These are phyloP conservation scores for Rousettus leschenaultii DNA, from an alignment of 2,113 vertebrate species.

Conservation along the genomic window DNA sequence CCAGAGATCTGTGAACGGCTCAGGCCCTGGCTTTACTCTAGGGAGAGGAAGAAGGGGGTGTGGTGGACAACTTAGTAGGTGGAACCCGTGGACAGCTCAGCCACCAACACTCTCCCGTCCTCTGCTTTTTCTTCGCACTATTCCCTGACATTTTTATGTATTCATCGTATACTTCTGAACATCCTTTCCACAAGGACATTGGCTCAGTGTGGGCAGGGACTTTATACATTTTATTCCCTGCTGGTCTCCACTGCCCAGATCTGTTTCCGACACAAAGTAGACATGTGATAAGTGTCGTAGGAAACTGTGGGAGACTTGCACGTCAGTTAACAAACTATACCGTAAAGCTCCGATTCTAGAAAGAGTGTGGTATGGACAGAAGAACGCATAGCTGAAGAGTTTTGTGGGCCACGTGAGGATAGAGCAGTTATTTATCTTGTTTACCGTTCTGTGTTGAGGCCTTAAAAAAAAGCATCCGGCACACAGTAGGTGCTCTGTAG, in stretches of 20 bases:
- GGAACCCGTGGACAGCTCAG: not conserved
- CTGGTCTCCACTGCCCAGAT: not conserved
- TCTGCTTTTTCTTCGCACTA: not conserved
- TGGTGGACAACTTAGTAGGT: not conserved
- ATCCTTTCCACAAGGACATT: not conserved
- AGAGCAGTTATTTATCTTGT: not conserved
- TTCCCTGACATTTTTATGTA: not conserved
- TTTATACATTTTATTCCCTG: not conserved
- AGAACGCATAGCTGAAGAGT: not conserved
- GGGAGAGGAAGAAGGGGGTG: not conserved
- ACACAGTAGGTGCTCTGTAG: not conserved
- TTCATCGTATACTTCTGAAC: not conserved
- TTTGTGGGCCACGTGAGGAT: not conserved
- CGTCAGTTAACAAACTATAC: too few relatives aligned
- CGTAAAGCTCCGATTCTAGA: not conserved
- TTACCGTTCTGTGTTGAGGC: not conserved
- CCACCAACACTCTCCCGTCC: not conserved
- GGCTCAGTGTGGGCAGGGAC: not conserved
- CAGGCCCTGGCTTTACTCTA: not conserved
- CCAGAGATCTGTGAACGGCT: not conserved
- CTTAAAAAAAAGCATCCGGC: not conserved
- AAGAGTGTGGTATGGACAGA: not conserved
- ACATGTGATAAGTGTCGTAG: rapidly evolving
- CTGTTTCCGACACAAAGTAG: rapidly evolving
- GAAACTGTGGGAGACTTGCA: not conserved